These are phyloP conservation scores for Odobenus rosmarus DNA, from an alignment of 2,113 vertebrate genomes.

Conservation along the genomic window DNA sequence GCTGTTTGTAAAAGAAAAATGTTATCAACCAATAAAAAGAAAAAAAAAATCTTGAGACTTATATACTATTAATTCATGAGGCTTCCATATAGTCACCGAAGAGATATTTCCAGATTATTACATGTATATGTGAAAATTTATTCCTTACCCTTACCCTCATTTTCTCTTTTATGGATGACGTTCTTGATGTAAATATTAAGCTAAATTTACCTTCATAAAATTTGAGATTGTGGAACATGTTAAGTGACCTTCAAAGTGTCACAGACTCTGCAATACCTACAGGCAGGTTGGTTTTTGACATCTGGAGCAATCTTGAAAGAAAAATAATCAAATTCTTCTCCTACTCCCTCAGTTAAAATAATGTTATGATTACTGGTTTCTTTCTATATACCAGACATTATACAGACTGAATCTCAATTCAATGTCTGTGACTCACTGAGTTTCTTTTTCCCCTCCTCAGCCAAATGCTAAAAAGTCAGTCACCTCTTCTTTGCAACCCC, in stretches of 20 bases:
- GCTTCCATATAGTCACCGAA: neutral
- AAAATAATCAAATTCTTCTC: neutral
- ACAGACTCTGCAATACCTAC: neutral
- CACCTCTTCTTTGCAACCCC: neutral
- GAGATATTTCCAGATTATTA: neutral
- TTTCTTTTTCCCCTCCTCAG: neutral
- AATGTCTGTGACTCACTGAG: neutral
- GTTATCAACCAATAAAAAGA: neutral
- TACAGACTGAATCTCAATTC: neutral
- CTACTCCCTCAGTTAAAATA: neutral
- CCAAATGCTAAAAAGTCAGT: neutral
- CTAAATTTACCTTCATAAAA: neutral
- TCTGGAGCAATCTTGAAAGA: neutral
- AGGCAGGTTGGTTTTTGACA: neutral
- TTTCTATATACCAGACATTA: neutral
- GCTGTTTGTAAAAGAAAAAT: neutral
- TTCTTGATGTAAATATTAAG: conserved; percentile 17
- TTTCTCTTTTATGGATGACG: neutral
- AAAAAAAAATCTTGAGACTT: neutral
- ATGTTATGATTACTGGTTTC: neutral
- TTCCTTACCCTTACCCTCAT: neutral
- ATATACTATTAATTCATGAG: neutral
- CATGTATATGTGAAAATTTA: neutral
- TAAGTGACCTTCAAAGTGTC: neutral
- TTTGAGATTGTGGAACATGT: neutral